A percentile compares a stretch with the other conserved stretches of the same genome.
These are phyloP conservation scores for Upupa epops DNA, from an alignment of 2,113 vertebrate species.

Conservation along the genomic window DNA sequence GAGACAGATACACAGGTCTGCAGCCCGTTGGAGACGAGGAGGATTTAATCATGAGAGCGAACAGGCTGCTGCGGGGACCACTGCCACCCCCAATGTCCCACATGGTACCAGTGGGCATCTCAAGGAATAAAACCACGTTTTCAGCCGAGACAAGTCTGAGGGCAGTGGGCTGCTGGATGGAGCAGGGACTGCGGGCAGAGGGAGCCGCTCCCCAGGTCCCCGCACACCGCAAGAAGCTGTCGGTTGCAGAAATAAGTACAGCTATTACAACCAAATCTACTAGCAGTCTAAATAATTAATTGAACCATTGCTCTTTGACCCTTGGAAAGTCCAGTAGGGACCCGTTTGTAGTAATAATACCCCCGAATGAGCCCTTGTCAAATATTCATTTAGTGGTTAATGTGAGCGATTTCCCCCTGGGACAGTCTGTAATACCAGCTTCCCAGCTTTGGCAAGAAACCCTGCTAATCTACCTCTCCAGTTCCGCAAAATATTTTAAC, in stretches of 20 bases:
- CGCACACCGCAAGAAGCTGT: constrained; percentile 71
- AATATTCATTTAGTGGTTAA: constrained; percentile 99
- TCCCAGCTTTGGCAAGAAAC: constrained; percentile 86
- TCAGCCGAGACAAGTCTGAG: background rate
- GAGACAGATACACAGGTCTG: background rate
- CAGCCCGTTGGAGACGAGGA: background rate
- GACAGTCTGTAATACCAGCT: constrained; percentile 85
- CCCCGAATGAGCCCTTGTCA: constrained; percentile 93
- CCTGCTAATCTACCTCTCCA: constrained; percentile 86
- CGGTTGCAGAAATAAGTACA: constrained; percentile 75
- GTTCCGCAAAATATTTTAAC: constrained; percentile 80
- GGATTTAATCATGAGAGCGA: background rate
- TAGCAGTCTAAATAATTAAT: constrained; percentile 97
- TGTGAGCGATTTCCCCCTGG: constrained; percentile 91
- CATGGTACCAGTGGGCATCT: background rate
- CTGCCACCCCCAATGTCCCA: background rate
- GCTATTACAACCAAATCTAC: constrained; percentile 88
- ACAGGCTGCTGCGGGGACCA: background rate
- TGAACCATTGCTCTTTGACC: constrained; percentile 91
- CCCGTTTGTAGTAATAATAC: constrained; percentile 92
- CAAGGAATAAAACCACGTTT: background rate
- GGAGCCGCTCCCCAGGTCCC: constrained; percentile 70
- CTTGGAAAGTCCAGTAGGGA: constrained; percentile 89
- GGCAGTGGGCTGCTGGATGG: background rate
- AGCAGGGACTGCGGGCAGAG: constrained; percentile 22